Evolutionary conservation across 2,888 invertebrate species (phyloP), one percentile per base, ranked within the genome.

Genomic region (Nipponacmea schrenckii): DNA sequence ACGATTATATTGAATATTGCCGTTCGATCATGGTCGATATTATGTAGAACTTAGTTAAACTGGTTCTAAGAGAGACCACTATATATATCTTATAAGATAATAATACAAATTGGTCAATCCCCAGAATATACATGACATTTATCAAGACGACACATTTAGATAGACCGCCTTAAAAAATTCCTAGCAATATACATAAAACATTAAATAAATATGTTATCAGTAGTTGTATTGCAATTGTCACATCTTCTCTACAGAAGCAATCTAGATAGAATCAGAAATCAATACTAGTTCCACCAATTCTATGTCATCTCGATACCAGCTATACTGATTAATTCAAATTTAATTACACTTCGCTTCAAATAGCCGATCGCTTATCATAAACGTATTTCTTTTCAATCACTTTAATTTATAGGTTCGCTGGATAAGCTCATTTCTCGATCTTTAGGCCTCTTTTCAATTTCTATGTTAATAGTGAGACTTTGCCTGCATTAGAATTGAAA

Each of bases 311-410:
- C 74, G 75, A 75, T 75, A 77, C 75, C 74, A 72, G 77, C 78
- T 77, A 77, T 80, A 80, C 81, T 82, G 82, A 82, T 82, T 81
- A 82, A 82, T 82, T 82, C 82, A 80, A 80, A 82, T 80, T 81
- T 81, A 81, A 82, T 82, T 82, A 79, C 77, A 56, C 56, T 56
- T 56, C 56, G 56, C 56, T 56, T 56, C 56, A 56, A 56, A 56
- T 56, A 24, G 56, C 20, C 56, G 56, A 56, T 56, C 56, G 56
- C 56, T 56, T 56, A 56, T 56, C 56, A 56, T 56, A 56, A 56
- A 56, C 56, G 56, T 56, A 56, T 56, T 56, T 56, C 56, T 56
- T 56, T 56, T 56, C 56, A 56, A 56, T 56, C 56, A 56, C 56
- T 56, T 24, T 24, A 56, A 56, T 56, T 56, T 56, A 56, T 56